These are phyloP conservation scores for Anomalospiza imberbis DNA, from an alignment of 2,797 vertebrate species.

Conservation along the genomic window DNA sequence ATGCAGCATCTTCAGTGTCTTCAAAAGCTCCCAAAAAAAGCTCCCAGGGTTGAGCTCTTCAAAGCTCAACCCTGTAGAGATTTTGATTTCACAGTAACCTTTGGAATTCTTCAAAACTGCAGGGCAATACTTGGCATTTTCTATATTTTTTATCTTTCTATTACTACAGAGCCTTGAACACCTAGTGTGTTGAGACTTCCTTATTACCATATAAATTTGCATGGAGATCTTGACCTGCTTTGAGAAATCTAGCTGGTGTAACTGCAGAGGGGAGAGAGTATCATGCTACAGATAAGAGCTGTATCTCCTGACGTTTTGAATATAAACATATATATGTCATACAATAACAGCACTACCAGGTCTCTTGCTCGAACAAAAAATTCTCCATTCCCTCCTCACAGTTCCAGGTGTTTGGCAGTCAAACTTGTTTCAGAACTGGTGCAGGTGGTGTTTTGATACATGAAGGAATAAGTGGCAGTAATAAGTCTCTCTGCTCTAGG, in stretches of 20 bases:
- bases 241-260: background rate
- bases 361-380: background rate
- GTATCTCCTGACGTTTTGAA: background rate
- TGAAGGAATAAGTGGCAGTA: background rate
- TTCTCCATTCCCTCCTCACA: background rate
- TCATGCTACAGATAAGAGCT: background rate
- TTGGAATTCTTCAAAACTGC: background rate
- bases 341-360: background rate
- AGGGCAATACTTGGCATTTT: background rate
- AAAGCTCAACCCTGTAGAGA: background rate
- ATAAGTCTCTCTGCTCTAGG: constrained; percentile 37
- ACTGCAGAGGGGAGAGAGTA: background rate
- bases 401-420: background rate
- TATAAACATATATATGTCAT: background rate
- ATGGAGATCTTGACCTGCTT: background rate
- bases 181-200: background rate
- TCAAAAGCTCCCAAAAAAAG: background rate
- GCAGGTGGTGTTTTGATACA: background rate
- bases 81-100: background rate
- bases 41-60: too few relatives aligned
- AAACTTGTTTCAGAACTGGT: background rate
- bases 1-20: background rate
- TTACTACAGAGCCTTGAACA: background rate
- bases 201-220: background rate
- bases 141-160: background rate